Conservation (phyloP, 1,140 invertebrate species). For the Drosophila sechellia region DNA sequence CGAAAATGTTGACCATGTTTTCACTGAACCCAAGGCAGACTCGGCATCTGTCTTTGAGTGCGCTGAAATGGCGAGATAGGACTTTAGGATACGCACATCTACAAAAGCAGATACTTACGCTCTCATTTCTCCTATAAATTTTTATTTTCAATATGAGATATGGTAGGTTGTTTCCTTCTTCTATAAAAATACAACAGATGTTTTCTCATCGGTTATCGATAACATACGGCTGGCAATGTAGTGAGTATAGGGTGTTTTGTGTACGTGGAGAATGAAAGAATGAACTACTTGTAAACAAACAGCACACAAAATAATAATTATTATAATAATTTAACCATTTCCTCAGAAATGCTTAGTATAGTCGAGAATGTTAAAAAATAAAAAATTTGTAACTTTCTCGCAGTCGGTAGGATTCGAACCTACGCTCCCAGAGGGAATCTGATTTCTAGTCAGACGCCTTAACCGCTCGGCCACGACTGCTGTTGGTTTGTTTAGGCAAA, state of each 20-base stretch:
- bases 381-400: slow-evolving; percentile 69
- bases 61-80: neutral
- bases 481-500: neutral
- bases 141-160: too few species aligned
- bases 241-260: neutral
- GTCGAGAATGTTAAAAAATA: too few species aligned
- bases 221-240: neutral
- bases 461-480: slow-evolving; percentile 94
- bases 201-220: neutral
- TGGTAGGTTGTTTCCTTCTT: too few species aligned
- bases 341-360: too few species aligned
- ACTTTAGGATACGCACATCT: neutral
- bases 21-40: neutral
- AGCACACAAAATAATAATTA: neutral
- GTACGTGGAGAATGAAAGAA: neutral
- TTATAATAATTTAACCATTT: neutral
- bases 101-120: neutral
- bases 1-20: slow-evolving; percentile 1
- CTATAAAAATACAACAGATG: neutral
- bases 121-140: too few species aligned
- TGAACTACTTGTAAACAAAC: neutral
- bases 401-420: slow-evolving; percentile 94
- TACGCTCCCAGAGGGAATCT: slow-evolving; percentile 94
- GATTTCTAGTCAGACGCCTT: slow-evolving; percentile 94
- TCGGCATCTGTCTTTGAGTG: neutral